Evolutionary conservation across 2,888 invertebrate genomes (phyloP).

Genomic region (Ornithoptera alexandrae): DNA sequence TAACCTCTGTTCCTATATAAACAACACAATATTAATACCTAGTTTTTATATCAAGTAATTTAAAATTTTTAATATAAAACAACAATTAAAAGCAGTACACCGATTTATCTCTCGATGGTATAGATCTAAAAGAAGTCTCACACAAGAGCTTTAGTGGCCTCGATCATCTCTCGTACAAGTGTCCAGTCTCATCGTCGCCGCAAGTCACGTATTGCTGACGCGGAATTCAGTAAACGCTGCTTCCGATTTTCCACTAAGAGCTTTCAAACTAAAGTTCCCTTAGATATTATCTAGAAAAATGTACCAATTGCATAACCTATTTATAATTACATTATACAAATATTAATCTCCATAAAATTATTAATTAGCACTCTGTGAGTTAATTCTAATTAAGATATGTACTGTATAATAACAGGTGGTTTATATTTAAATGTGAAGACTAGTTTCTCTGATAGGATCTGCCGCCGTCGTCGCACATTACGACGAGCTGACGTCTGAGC

Average conservation of each 20-base stretch:
- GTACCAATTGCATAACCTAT: neutral
- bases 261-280: conserved; percentile 12
- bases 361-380: neutral
- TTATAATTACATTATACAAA: neutral
- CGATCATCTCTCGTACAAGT: conserved; percentile 16
- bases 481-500: conserved; percentile 52
- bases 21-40: neutral
- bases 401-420: conserved; percentile 31
- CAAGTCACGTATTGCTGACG: conserved; percentile 28
- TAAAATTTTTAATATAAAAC: neutral
- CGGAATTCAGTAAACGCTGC: conserved; percentile 22
- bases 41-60: neutral
- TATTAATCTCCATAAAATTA: neutral
- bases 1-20: neutral
- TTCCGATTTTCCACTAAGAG: conserved; percentile 22
- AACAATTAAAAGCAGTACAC: neutral
- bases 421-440: conserved; percentile 38
- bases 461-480: conserved; percentile 49
- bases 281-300: conserved; percentile 9
- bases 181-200: conserved; percentile 22
- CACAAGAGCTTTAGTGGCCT: conserved; percentile 13
- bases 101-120: neutral
- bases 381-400: conserved; percentile 3
- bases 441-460: conserved; percentile 41
- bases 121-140: conserved; percentile 9